phyloP scores from a whole-genome alignment of 2,888 invertebrate genomes.

The Leucophora obtusa region DNA sequence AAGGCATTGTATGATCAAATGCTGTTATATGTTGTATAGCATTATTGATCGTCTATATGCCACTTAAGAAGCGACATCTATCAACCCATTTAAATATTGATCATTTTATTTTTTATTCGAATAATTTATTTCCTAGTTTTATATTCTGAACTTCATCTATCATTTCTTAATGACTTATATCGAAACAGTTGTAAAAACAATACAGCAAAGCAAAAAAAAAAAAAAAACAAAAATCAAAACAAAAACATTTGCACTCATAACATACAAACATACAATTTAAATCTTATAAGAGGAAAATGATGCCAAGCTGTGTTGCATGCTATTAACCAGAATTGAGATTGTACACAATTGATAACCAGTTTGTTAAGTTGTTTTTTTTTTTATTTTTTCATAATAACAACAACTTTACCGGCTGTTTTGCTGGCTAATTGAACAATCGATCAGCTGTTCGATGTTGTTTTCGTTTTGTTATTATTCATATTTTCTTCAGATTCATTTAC shows the following conservation, averaged over 20 bases:
- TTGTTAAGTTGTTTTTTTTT: slow-evolving; percentile 8
- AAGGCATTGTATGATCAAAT: too few relatives aligned
- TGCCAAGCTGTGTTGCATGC: not conserved
- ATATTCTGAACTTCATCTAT: too few relatives aligned
- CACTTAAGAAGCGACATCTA: too few relatives aligned
- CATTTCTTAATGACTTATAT: not conserved
- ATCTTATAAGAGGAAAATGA: not conserved
- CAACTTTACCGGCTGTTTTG: slow-evolving; percentile 41
- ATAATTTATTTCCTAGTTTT: not conserved
- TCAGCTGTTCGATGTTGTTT: slow-evolving; percentile 55
- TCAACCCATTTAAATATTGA: too few relatives aligned
- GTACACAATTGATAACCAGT: not conserved
- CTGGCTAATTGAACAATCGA: slow-evolving; percentile 46
- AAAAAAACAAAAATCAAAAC: slow-evolving; percentile 29
- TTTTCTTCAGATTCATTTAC: slow-evolving; percentile 9
- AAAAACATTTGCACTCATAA: slow-evolving; percentile 28
- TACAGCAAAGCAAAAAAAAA: slow-evolving; percentile 2
- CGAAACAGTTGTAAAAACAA: not conserved
- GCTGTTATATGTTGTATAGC: too few relatives aligned
- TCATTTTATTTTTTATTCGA: not conserved
- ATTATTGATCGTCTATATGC: too few relatives aligned
- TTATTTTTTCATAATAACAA: slow-evolving; percentile 18
- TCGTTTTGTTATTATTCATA: slow-evolving; percentile 12
- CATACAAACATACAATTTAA: slow-evolving; percentile 37
- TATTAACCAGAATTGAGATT: slow-evolving; percentile 5